Conservation (phyloP, 2,797 vertebrate species). For the Smutsia temminckii region DNA sequence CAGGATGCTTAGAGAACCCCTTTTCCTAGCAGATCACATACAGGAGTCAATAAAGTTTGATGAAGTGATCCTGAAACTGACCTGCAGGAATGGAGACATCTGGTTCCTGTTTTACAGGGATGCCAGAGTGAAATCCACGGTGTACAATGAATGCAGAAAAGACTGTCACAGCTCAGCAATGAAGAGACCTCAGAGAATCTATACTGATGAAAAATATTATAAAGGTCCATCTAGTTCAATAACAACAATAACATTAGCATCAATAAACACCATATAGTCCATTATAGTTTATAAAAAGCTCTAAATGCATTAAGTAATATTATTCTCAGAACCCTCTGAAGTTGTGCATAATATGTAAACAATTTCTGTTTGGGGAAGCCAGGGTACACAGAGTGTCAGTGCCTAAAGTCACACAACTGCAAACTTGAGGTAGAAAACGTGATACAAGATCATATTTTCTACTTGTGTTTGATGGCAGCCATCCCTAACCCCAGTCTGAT, state of each 20-base stretch:
- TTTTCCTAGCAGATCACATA: not conserved
- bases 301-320: not conserved
- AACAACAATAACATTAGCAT: not conserved
- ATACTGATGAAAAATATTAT: not conserved
- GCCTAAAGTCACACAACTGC: not conserved
- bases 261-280: not conserved
- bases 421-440: not conserved
- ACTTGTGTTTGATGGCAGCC: not conserved
- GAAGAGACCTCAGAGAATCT: not conserved
- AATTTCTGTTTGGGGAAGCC: not conserved
- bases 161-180: not conserved
- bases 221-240: not conserved
- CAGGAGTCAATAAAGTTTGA: not conserved
- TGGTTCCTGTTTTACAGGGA: not conserved
- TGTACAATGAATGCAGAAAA: not conserved
- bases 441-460: not conserved
- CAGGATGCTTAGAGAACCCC: not conserved
- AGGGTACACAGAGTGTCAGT: not conserved
- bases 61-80: not conserved
- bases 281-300: not conserved
- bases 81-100: not conserved
- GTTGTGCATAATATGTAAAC: not conserved
- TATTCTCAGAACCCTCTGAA: not conserved
- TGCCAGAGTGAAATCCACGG: not conserved
- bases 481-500: not conserved